phyloP scores from a whole-genome alignment of 2,888 invertebrate genomes.

The Notodonta ziczac region DNA sequence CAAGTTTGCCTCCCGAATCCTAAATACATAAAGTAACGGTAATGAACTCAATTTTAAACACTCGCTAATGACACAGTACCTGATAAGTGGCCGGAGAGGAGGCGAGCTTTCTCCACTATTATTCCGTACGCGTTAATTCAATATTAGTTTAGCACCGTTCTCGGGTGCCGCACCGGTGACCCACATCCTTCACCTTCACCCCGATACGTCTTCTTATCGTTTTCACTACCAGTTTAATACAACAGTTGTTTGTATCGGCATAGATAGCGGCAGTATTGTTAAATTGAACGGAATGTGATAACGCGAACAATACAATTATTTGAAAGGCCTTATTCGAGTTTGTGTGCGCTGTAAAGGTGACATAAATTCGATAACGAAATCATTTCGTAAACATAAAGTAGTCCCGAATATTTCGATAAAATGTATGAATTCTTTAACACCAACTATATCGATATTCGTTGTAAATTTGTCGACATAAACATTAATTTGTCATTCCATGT shows the following conservation, averaged over 20 bases:
- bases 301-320: conserved; percentile 36
- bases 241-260: conserved; percentile 29
- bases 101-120: conserved; percentile 75
- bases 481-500: too few relatives aligned
- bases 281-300: conserved; percentile 38
- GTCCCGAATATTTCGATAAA: neutral
- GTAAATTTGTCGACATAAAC: too few relatives aligned
- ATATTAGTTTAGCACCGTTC: conserved; percentile 77
- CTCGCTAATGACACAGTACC: conserved; percentile 37
- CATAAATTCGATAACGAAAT: conserved; percentile 25
- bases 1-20: conserved; percentile 33
- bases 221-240: conserved; percentile 32
- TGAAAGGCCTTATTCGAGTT: conserved; percentile 26
- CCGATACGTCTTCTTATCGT: conserved; percentile 44
- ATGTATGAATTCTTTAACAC: neutral
- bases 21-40: conserved; percentile 43
- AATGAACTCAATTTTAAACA: conserved; percentile 42
- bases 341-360: conserved; percentile 20
- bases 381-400: conserved; percentile 20
- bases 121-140: conserved; percentile 78
- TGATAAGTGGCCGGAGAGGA: conserved; percentile 37
- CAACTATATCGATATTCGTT: too few relatives aligned
- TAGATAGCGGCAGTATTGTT: conserved; percentile 24
- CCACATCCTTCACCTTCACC: conserved; percentile 68
- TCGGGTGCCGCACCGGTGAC: conserved; percentile 55